Base-by-base conservation (phyloP, 2,888 invertebrate genomes). In the Rhamnusium bicolor region DNA sequence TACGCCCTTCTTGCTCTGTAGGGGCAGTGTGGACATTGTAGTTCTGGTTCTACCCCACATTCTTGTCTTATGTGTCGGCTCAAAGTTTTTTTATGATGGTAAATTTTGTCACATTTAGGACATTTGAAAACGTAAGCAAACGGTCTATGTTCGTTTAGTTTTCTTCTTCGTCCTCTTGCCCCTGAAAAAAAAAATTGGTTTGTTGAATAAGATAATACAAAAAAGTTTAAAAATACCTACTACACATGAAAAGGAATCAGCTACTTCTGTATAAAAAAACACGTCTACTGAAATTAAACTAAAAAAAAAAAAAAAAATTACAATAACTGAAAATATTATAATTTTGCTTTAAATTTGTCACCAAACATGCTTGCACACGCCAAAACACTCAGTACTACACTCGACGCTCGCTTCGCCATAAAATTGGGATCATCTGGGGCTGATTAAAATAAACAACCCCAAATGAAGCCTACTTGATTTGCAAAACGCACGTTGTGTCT, bases 11-110 rank as follows among this genome's bases (percentile, higher is more conserved):
- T 93, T 77, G 95, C 94, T 83, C 91, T 91, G 89, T 94, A 93
- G 81, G 91, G 88, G 89, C 95, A 95, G 87, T 93, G 91, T 51
- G 93, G 93, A 83, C 95, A 95, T 88, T 91, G 92, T 90, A 92
- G 93, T 89, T 91, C 93, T 82, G 91, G 94, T 86, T 91, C 94
- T 0, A 83, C 81, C 5, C 90, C 90, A 78, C 91, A 91, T 76
- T 90, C 90, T 72, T 90, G 88, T 47, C 86, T 84, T 69, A 89
- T 81, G 77, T 90, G 90, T 10, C 90, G 84, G 71, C 86, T 88
- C 0, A 90, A 81, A 3, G 90, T 90, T 80, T 90, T 90, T 80
- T 88, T 86, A 77, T 90, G 89, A 72, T 89, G 89, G 82, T 90
- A 90, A 49, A 88, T 85, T 73, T 89, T 88, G 46, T 86, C 85